Base-by-base conservation (phyloP, 1,140 invertebrate genomes). In the Heliconius himera region DNA sequence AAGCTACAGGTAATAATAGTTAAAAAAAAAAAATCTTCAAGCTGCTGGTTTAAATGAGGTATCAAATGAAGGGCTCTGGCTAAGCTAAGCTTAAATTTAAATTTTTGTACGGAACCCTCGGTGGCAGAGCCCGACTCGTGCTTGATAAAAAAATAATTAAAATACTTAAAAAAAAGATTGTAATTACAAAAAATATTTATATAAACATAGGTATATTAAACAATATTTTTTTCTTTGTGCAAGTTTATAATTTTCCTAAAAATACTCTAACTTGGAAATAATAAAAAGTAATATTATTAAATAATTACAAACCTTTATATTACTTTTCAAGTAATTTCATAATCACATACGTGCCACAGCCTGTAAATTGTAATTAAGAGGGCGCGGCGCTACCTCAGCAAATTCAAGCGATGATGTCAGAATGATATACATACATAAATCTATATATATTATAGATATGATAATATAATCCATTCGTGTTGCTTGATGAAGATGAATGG, bases 391-490 rank as follows among this genome's bases (percentile, higher is more conserved):
- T 66, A 22, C 60, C 26, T 66, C 60, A 29, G 13, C 60, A 66
- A 66, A 66, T 66, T 66, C 60, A 66, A 29, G 26, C 60, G 22
- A 66, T 66, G 60, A 66, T 66, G 60, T 66, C 60, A 66, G 60
- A 66, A 16, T 26, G 9, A 60, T 60, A 60, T 66, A 66, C 22
- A 66, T 66, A 66, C 60, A 66, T 66, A 66, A 1, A 66, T 46
- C 0, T 16, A 46, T 9, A 46, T 46, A 66, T 66, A 66, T 29
- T 66, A 26, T 29, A 66, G 60, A 16, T 26, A 29, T 29, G 60
- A 66, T 51, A 20, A 51, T 66, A 29, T 66, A 66, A 66, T 66
- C 60, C 60, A 66, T 66, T 66, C 29, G 60, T 66, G 60, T 66
- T 29, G 60, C 22, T 66, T 66, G 60, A 66, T 66, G 60, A 66